phyloP scores from a whole-genome alignment of 35 echinoderm and acorn worm species.

The Holothuria glaberrima region DNA sequence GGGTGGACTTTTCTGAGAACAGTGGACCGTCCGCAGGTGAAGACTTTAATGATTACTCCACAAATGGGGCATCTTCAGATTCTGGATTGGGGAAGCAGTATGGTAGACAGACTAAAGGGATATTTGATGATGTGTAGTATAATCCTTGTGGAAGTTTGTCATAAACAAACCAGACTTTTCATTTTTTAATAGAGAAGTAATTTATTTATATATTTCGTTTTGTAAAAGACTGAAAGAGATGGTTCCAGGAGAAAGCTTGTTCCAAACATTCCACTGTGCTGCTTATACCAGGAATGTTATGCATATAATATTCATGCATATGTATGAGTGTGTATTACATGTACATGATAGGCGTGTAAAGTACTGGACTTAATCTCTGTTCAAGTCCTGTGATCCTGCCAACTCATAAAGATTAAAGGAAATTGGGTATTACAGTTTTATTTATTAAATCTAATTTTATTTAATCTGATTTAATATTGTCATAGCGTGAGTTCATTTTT shows the following conservation, averaged over 20 bases:
- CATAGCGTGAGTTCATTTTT: too few relatives aligned
- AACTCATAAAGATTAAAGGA: too few relatives aligned
- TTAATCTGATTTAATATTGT: too few relatives aligned
- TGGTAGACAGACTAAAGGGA: slow-evolving; percentile 56
- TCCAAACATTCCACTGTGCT: not conserved
- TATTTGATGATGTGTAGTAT: slow-evolving; percentile 78
- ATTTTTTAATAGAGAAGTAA: not conserved
- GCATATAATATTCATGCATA: too few relatives aligned
- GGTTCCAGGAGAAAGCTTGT: not conserved
- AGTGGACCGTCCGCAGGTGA: slow-evolving; percentile 67
- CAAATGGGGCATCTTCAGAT: slow-evolving; percentile 30
- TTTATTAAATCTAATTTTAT: too few relatives aligned
- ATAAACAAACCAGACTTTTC: not conserved
- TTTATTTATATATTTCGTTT: not conserved
- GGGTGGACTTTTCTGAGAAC: slow-evolving; percentile 90
- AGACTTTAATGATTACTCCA: slow-evolving; percentile 52
- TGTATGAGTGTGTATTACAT: too few relatives aligned
- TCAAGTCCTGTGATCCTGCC: too few relatives aligned
- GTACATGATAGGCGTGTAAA: too few relatives aligned
- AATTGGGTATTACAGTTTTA: too few relatives aligned
- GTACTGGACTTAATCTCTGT: too few relatives aligned
- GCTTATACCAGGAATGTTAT: too few relatives aligned
- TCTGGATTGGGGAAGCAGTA: slow-evolving; percentile 42
- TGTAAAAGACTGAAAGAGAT: not conserved
- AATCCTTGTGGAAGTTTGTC: not conserved